A percentile compares a stretch with the other conserved stretches of the same genome.
Conservation (phyloP, 2,888 invertebrate genomes). For the Stenurella melanura region DNA sequence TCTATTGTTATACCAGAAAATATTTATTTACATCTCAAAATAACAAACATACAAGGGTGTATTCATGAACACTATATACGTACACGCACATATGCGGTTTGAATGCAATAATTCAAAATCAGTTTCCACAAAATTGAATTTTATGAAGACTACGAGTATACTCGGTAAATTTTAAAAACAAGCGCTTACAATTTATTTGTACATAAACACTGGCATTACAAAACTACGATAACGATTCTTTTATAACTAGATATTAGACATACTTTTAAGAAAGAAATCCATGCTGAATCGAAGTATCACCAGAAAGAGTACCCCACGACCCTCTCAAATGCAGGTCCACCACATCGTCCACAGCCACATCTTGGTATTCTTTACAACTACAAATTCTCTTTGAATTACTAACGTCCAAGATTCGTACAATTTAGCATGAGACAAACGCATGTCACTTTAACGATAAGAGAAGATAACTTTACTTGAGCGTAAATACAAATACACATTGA, state of each 20-base stretch:
- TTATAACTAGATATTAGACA: constrained; percentile 20
- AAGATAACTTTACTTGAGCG: constrained; percentile 42
- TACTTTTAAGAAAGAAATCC: constrained; percentile 41
- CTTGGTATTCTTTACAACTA: constrained; percentile 24
- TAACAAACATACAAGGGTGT: too few relatives aligned
- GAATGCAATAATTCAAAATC: neutral
- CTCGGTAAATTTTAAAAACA: neutral
- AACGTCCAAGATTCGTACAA: constrained; percentile 18
- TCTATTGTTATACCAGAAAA: too few relatives aligned
- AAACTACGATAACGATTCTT: constrained; percentile 4
- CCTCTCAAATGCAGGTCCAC: neutral
- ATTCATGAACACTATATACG: too few relatives aligned
- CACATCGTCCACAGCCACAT: constrained; percentile 21
- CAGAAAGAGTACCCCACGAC: constrained; percentile 7
- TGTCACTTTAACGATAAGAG: constrained; percentile 44
- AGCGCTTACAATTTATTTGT: neutral
- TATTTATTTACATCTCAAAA: too few relatives aligned
- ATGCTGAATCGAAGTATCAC: constrained; percentile 17
- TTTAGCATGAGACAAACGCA: constrained; percentile 45
- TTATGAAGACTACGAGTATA: too few relatives aligned
- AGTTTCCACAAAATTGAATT: too few relatives aligned
- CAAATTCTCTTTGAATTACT: constrained; percentile 15
- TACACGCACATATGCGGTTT: neutral
- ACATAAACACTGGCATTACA: neutral
- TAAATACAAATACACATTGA: constrained; percentile 18